Evolutionary conservation across 53 echinoderm and acorn worm genomes (phyloP).

Genomic region (Echinometra lucunter): DNA sequence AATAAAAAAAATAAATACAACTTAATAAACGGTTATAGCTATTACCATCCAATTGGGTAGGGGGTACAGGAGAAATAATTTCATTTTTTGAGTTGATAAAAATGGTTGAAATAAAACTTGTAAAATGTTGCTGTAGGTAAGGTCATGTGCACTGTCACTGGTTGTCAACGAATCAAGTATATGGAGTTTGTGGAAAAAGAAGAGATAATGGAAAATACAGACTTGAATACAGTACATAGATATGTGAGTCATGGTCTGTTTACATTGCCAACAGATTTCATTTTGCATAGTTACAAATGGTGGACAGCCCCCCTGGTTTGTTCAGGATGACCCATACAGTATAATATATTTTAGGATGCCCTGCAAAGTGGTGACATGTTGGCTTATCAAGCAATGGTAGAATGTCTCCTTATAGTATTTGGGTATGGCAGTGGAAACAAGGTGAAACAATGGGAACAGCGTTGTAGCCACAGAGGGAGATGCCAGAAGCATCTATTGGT

Average conservation of each 20-base stretch:
- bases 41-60: not conserved
- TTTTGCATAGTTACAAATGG: not conserved
- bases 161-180: constrained; percentile 42
- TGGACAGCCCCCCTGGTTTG: not conserved
- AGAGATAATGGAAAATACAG: constrained; percentile 36
- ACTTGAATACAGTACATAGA: constrained; percentile 5
- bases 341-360: not conserved
- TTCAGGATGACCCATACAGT: not conserved
- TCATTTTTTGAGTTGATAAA: not conserved
- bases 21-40: not conserved
- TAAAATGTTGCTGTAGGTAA: not conserved
- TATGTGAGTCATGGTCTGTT: not conserved
- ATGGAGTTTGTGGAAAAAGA: not conserved
- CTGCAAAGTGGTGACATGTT: not conserved
- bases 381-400: not conserved
- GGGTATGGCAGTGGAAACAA: constrained; percentile 6
- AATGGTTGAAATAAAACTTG: not conserved
- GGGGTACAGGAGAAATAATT: not conserved
- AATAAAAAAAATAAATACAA: no score
- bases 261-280: not conserved
- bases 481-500: not conserved
- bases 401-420: not conserved
- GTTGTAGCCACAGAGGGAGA: not conserved
- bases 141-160: constrained; percentile 61
- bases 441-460: no score